Conservation (phyloP, 1,140 invertebrate species). For the Trichoplusia ni region DNA sequence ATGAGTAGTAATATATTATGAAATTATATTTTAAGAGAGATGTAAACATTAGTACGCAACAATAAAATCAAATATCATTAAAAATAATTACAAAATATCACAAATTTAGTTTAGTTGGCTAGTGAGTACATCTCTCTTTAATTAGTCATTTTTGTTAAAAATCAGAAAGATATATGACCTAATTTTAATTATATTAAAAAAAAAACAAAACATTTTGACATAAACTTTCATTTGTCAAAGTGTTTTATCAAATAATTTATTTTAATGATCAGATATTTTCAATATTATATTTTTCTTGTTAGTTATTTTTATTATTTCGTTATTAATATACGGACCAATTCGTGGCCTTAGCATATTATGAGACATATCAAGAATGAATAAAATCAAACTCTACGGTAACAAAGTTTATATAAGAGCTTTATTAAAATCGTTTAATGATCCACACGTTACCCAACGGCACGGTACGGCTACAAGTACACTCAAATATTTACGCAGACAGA, state of each 20-base stretch:
- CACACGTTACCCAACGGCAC: conserved; percentile 23
- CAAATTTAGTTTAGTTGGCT: neutral
- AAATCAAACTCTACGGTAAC: conserved; percentile 24
- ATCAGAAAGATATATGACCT: neutral
- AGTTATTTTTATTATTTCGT: conserved; percentile 33
- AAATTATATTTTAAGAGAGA: conserved; percentile 5
- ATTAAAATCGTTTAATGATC: conserved; percentile 28
- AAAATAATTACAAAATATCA: neutral
- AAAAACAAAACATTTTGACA: neutral
- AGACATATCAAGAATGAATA: conserved; percentile 21
- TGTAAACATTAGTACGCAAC: neutral
- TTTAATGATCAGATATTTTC: conserved; percentile 7
- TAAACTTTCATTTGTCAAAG: neutral
- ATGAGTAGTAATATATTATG: conserved; percentile 5
- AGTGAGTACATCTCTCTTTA: conserved; percentile 10
- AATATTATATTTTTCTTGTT: conserved; percentile 18
- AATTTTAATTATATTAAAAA: conserved; percentile 4
- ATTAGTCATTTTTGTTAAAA: conserved; percentile 4
- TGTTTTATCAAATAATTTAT: conserved; percentile 17
- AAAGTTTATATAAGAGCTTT: conserved; percentile 31
- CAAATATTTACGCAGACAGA: conserved; percentile 24
- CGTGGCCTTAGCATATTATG: conserved; percentile 37
- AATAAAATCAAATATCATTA: neutral
- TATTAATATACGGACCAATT: conserved; percentile 38
- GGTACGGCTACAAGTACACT: conserved; percentile 26